These are phyloP conservation scores for Cygnus olor DNA, from an alignment of 2,797 vertebrate species.

Conservation along the genomic window DNA sequence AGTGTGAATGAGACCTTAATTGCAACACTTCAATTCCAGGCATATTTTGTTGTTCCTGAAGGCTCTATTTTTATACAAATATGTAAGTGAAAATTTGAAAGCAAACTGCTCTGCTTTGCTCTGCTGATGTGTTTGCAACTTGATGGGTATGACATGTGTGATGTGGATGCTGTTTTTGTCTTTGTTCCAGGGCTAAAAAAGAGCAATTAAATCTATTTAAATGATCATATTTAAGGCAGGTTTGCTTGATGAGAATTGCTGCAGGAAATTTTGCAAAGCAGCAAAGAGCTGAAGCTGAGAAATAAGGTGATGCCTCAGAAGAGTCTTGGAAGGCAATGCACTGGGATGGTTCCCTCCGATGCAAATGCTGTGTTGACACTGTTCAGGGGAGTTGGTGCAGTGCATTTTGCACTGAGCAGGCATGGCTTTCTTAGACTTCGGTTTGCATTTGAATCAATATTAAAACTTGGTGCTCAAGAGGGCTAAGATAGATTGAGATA, in stretches of 20 bases:
- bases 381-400: not conserved
- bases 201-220: not conserved
- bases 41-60: not conserved
- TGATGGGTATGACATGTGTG: not conserved
- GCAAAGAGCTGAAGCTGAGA: not conserved
- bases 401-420: not conserved
- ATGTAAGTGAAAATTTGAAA: not conserved
- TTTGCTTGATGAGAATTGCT: not conserved
- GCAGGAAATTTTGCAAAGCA: not conserved
- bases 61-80: not conserved
- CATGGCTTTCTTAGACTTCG: not conserved
- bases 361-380: not conserved
- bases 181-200: not conserved
- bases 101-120: not conserved
- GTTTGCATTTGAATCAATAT: not conserved
- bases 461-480: not conserved
- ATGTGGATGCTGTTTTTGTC: not conserved
- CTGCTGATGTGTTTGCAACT: not conserved
- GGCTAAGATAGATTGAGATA: conserved; percentile 27
- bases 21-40: not conserved
- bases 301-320: not conserved
- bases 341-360: not conserved
- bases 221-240: not conserved
- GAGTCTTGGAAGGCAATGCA: not conserved
- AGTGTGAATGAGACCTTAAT: not conserved